These are phyloP conservation scores for Acrossocheilus fasciatus DNA, from an alignment of 2,797 vertebrate species.

Conservation along the genomic window DNA sequence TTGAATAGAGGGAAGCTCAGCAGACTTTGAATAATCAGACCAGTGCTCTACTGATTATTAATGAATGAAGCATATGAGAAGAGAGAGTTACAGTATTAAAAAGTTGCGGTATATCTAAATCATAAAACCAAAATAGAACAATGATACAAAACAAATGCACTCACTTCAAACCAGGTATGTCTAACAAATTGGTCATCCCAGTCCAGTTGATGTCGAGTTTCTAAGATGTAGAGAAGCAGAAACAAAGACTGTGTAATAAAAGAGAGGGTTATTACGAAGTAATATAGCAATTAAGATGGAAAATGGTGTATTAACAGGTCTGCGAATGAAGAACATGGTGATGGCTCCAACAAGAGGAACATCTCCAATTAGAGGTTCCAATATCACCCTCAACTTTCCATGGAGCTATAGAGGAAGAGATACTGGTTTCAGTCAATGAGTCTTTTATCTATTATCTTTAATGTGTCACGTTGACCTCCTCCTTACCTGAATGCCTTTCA, in stretches of 20 bases:
- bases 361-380: constrained; percentile 91
- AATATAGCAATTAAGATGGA: background rate
- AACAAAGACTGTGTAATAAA: background rate
- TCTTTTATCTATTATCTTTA: background rate
- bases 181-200: constrained; percentile 92
- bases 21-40: constrained; percentile 51
- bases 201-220: constrained; percentile 97
- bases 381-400: constrained; percentile 90
- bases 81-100: constrained; percentile 30
- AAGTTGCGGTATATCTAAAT: constrained; percentile 6
- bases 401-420: constrained; percentile 77
- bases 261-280: background rate
- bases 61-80: constrained; percentile 51
- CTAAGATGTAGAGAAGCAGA: constrained; percentile 67
- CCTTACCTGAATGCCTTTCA: constrained; percentile 89
- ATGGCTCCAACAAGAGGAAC: constrained; percentile 90
- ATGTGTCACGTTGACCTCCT: background rate
- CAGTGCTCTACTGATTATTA: constrained; percentile 50
- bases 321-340: constrained; percentile 93
- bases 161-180: constrained; percentile 94
- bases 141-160: constrained; percentile 51
- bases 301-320: constrained; percentile 82
- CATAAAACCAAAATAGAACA: background rate
- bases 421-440: background rate
- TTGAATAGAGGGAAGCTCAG: constrained; percentile 40